Evolutionary conservation across 1,140 invertebrate genomes (phyloP), one percentile per base, ranked within the genome.

Genomic region (Solenopsis invicta): DNA sequence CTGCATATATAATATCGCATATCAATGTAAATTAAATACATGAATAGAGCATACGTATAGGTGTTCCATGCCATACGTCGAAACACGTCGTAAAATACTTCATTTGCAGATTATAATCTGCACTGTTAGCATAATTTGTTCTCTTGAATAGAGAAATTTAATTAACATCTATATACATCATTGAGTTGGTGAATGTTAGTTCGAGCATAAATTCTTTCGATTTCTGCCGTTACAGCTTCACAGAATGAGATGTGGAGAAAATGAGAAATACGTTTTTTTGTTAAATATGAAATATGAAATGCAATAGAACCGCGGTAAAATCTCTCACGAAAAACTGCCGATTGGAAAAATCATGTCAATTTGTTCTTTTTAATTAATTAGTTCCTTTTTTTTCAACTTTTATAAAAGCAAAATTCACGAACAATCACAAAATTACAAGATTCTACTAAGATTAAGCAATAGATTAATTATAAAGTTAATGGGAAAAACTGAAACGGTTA

Each of bases 91-190:
- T 67, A 21, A 67, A 45, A 45, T 67, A 10, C 10, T 66, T 12
- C 10, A 67, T 67, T 67, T 67, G 16, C 10, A 67, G 10, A 67
- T n/a, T 66, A 41, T 66, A 18, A 41, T 45, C 18, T n/a, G 64
- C 12, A 0, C 5, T 4, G 9, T 13, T 67, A 13, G 12, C 37
- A 13, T 67, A 45, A 67, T 67, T 66, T 66, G 34, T n/a, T 66
- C 37, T 37, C n/a, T 67, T 4, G n/a, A 67, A 45, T 45, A 67
- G n/a, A 45, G 37, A 67, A 67, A 67, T 67, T 67, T 67, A 67
- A 67, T 67, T 67, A 67, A 67, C n/a, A 67, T 66, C 64, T n/a
- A n/a, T 29, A 29, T 29, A 29, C 29, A 29, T 29, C 18, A 66
- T 66, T 29, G 16, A 4, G 37, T 45, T n/a, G 37, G 64, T 45